Evolutionary conservation across 2,888 invertebrate species (phyloP).

Genomic region (Cephus nigrinus): DNA sequence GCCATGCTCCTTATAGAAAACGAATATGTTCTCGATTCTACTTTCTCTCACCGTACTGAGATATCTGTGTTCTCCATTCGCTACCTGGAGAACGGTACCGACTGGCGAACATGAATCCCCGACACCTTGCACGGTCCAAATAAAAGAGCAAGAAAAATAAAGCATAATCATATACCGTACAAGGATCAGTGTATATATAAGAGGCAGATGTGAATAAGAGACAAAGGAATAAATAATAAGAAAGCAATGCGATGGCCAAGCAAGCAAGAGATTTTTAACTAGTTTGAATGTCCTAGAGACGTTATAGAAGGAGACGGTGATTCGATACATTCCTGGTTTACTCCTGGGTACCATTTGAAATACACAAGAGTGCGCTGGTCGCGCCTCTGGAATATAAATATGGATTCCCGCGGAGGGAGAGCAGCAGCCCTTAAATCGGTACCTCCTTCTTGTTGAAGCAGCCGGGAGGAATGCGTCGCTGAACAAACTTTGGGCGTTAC

Average conservation of each 20-base stretch:
- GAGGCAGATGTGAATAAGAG: neutral
- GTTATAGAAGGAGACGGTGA: neutral
- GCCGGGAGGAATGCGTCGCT: conserved; percentile 39
- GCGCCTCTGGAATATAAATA: conserved; percentile 7
- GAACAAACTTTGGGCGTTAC: conserved; percentile 55
- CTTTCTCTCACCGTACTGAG: conserved; percentile 22
- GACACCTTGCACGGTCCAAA: neutral
- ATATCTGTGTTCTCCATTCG: conserved; percentile 39
- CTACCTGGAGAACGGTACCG: neutral
- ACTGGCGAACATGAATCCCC: neutral
- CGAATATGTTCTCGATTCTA: conserved; percentile 49
- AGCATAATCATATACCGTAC: neutral
- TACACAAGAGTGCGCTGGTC: neutral
- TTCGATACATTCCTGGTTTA: neutral
- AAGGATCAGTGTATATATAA: neutral
- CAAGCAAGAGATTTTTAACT: neutral
- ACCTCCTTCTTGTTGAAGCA: neutral
- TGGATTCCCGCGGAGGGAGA: neutral
- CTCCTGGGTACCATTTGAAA: neutral
- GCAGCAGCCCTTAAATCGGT: neutral
- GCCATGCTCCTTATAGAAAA: conserved; percentile 52
- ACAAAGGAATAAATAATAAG: neutral
- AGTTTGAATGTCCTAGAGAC: neutral
- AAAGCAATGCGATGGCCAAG: neutral
- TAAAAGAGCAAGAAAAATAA: neutral